These are phyloP conservation scores for Philereme transversata DNA, from an alignment of 2,888 invertebrate species.

Conservation along the genomic window DNA sequence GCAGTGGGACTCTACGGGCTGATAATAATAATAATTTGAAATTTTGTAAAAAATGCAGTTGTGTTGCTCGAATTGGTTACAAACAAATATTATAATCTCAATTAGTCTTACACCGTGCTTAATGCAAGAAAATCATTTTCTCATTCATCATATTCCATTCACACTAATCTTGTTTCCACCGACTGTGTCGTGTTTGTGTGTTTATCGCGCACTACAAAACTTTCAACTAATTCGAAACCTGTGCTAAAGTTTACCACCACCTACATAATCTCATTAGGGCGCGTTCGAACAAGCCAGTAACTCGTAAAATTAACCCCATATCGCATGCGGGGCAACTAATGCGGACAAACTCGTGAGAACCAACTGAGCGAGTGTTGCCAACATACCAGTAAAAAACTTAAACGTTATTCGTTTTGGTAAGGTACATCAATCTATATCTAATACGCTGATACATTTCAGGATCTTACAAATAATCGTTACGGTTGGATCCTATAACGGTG, in stretches of 20 bases:
- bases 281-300: conserved; percentile 47
- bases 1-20: too few species aligned
- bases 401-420: not conserved
- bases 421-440: too few species aligned
- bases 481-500: too few species aligned
- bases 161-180: conserved; percentile 8
- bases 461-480: not conserved
- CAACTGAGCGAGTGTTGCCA: conserved; percentile 33
- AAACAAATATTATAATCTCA: too few species aligned
- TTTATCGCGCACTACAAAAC: conserved; percentile 30
- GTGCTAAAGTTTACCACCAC: conserved; percentile 41
- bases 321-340: conserved; percentile 53
- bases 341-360: conserved; percentile 58
- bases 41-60: too few species aligned
- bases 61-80: too few species aligned
- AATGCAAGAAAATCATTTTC: too few species aligned
- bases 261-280: conserved; percentile 58
- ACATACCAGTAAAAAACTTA: conserved; percentile 1
- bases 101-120: too few species aligned
- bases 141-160: conserved; percentile 2
- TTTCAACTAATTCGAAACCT: conserved; percentile 35
- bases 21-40: too few species aligned
- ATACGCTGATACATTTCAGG: not conserved
- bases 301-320: conserved; percentile 60
- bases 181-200: conserved; percentile 23